These are phyloP conservation scores for Fabriciana adippe DNA, from an alignment of 2,888 invertebrate genomes.

Conservation along the genomic window DNA sequence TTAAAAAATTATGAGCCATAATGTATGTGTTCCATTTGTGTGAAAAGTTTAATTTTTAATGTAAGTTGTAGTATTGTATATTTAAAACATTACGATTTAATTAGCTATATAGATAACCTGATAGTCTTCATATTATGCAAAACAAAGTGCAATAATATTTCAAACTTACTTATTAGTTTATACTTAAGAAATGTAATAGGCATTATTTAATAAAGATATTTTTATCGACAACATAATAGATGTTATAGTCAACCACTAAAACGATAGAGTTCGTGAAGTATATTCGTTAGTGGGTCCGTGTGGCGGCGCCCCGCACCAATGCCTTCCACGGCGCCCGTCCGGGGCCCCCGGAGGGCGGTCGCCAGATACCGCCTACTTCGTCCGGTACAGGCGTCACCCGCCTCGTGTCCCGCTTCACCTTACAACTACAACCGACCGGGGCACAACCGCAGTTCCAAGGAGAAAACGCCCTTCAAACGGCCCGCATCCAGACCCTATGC, in stretches of 20 bases:
- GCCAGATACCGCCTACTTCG: slow-evolving; percentile 80
- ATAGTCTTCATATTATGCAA: too few species aligned
- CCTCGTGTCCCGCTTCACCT: slow-evolving; percentile 75
- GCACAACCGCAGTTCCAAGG: slow-evolving; percentile 50
- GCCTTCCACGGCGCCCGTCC: slow-evolving; percentile 72
- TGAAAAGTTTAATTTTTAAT: too few species aligned
- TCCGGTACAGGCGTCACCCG: slow-evolving; percentile 79
- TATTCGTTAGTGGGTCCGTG: slow-evolving; percentile 75
- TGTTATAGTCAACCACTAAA: slow-evolving; percentile 60
- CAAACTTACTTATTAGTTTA: background rate
- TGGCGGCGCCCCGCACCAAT: slow-evolving; percentile 75
- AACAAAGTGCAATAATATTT: too few species aligned
- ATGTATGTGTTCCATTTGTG: too few species aligned
- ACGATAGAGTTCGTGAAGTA: slow-evolving; percentile 76
- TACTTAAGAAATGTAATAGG: background rate
- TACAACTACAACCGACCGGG: slow-evolving; percentile 57
- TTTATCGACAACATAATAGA: slow-evolving; percentile 53
- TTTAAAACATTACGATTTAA: too few species aligned
- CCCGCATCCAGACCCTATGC: slow-evolving; percentile 39
- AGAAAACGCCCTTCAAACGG: slow-evolving; percentile 64
- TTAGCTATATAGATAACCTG: too few species aligned
- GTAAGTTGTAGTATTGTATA: too few species aligned
- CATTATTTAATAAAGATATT: slow-evolving; percentile 9
- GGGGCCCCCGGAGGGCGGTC: slow-evolving; percentile 79
- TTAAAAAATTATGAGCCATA: too few species aligned